Evolutionary conservation across 2,113 vertebrate species (phyloP).

Genomic region (Bos taurus): ARS-UCD2.0 NC_037350.1:8079001-8079500

Average conservation of each 20-base stretch:
- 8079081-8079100: background rate
- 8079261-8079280: no score
- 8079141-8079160: background rate
- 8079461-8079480: background rate
- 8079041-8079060: background rate
- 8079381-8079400: background rate
- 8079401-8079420: fast-evolving
- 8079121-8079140: background rate
- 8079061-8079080: background rate
- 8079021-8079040: background rate
- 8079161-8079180: background rate
- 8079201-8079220: background rate
- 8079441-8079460: background rate
- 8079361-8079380: background rate
- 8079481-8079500: background rate
- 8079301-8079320: background rate
- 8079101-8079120: background rate
- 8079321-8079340: background rate
- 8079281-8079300: fast-evolving
- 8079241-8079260: fast-evolving
- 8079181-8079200: background rate
- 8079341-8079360: background rate
- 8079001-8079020: background rate
- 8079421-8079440: background rate
- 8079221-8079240: background rate